A percentile compares a stretch with the other conserved stretches of the same genome.
Evolutionary conservation across 2,797 vertebrate genomes (phyloP).

Genomic region (Atherinosoma microstoma): DNA sequence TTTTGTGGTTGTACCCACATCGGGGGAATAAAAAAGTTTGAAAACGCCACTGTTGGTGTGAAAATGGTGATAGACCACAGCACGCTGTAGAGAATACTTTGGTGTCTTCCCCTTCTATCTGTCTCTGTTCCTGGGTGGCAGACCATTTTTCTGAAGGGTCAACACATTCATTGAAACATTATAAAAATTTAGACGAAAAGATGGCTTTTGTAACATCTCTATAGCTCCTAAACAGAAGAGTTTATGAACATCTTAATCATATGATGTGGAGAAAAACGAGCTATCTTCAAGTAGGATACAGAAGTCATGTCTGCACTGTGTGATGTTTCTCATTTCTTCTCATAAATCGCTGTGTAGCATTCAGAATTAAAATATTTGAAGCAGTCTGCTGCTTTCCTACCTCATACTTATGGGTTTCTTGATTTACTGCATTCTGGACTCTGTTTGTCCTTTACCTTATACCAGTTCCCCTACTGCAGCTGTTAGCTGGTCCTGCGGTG

Average conservation of each 20-base stretch:
- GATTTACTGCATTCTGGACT: conserved; percentile 48
- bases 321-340: conserved; percentile 19
- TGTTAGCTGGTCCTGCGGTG: conserved; percentile 40
- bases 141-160: background rate
- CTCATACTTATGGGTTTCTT: conserved; percentile 48
- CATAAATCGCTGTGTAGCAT: conserved; percentile 8
- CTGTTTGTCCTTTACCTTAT: conserved; percentile 41
- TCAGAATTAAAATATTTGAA: conserved; percentile 22
- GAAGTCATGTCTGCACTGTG: background rate
- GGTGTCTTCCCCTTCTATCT: background rate
- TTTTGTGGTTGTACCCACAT: background rate
- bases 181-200: background rate
- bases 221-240: background rate
- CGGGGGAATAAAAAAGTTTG: too few relatives aligned
- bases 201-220: background rate
- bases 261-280: background rate
- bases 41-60: background rate
- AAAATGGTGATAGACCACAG: background rate
- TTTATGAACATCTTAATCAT: background rate
- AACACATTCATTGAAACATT: background rate
- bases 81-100: background rate
- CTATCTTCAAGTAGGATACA: background rate
- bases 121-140: background rate
- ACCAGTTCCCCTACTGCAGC: conserved; percentile 48
- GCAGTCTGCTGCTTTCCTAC: conserved; percentile 31